These are phyloP conservation scores for Holothuria glaberrima DNA, from an alignment of 35 echinoderm and acorn worm genomes.

Conservation along the genomic window DNA sequence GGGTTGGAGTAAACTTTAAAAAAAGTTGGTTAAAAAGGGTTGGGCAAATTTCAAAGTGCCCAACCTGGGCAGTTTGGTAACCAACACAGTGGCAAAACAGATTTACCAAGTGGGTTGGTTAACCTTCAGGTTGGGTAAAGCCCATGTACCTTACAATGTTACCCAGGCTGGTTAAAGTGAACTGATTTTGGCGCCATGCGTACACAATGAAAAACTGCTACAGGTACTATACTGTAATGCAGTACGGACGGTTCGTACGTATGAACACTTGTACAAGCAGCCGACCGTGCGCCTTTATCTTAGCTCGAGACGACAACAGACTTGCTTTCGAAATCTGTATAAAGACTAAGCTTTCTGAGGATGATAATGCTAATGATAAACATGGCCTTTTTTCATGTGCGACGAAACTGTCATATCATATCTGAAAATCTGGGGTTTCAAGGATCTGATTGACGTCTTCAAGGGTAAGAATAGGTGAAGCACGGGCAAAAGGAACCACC, in stretches of 20 bases:
- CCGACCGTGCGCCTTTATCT: too few species aligned
- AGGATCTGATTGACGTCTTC: conserved; percentile 7
- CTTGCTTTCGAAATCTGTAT: not conserved
- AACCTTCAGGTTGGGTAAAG: conserved; percentile 11
- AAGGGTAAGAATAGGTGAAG: conserved; percentile 10
- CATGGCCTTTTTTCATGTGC: too few species aligned
- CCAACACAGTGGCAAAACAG: not conserved
- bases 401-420: too few species aligned
- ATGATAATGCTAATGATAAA: too few species aligned
- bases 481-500: too few species aligned
- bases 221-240: not conserved
- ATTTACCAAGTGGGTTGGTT: conserved; percentile 10
- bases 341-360: conserved; percentile 1
- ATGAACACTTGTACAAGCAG: not conserved
- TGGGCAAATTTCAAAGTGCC: too few species aligned
- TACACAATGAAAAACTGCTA: not conserved
- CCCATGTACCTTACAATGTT: not conserved
- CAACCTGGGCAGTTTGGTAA: too few species aligned
- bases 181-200: not conserved
- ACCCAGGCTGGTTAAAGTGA: not conserved
- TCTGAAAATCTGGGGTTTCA: not conserved
- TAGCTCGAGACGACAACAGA: not conserved
- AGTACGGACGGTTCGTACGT: not conserved
- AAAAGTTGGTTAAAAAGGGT: too few species aligned
- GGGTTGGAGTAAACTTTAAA: too few species aligned